Evolutionary conservation across 2,113 vertebrate species (phyloP), one percentile per base, ranked within the genome.

Genomic region (Dolichallabes microphthalmus): DNA sequence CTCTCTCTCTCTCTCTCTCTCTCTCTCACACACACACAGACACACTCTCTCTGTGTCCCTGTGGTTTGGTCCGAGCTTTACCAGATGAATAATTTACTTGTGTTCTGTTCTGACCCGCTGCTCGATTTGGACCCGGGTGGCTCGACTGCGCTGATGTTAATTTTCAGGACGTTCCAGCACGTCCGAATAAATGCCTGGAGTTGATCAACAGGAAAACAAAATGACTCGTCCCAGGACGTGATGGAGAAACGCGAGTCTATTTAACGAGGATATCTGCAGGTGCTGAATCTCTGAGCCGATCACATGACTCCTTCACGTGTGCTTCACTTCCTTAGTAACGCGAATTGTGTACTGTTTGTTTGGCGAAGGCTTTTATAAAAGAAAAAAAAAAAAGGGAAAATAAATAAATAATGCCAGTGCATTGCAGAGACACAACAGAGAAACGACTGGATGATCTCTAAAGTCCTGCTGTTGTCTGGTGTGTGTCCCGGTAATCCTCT

Each of bases 381-480:
- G 6, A 0, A 39, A 39, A 39, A 39, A 39, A 45, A 45, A 39
- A 39, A 39, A 45, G 8, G 7, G 45, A 7, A 45, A 45, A 45
- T 7, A 14, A 57, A 57, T 57, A 30, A 17, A 68, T 17, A 2
- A 30, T 19, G 14, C 17, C 32, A 22, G 68, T 35, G 30, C 61
- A 35, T 19, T 2, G 30, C 14, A 15, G 64, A 30, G 64, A 66
- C 64, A 17, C 64, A 35, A 45, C 61, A 63, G 77, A 80, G 61
- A 79, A 50, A 64, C 22, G 58, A 86, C 64, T 74, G 50, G 75
- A 80, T 82, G 25, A 79, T 58, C 58, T 66, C 82, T 35, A 35
- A 19, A 69, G 78, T 88, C 83, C 73, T 61, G 87, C 73, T 84
- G 85, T 82, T 83, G 84, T 69, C 45, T 45, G 84, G 35, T 57